Conservation (phyloP, 2,888 invertebrate species). For the Leptopilina syphax region DNA sequence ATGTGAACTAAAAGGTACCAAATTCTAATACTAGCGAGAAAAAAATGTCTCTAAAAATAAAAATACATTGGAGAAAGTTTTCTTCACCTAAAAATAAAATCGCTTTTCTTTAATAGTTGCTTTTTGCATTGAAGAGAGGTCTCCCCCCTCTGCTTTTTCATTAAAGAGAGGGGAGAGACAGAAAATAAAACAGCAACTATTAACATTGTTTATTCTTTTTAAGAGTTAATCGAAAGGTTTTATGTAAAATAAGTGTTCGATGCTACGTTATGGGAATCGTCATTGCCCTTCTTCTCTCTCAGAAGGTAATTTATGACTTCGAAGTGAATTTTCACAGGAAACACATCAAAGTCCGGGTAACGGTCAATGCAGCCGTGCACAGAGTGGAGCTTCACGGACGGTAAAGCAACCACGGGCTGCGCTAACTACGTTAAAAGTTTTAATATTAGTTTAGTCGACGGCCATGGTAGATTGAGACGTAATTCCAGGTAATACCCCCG, state of each 20-base stretch:
- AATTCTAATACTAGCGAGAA: too few relatives aligned
- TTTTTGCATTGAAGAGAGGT: too few relatives aligned
- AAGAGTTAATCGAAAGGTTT: neutral
- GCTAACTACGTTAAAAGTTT: slow-evolving; percentile 77
- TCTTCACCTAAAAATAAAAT: too few relatives aligned
- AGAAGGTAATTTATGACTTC: slow-evolving; percentile 74
- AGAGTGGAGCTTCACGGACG: slow-evolving; percentile 72
- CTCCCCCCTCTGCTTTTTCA: too few relatives aligned
- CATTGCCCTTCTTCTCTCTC: slow-evolving; percentile 59
- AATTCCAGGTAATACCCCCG: slow-evolving; percentile 76
- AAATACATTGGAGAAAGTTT: too few relatives aligned
- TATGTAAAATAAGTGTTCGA: neutral
- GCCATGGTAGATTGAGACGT: slow-evolving; percentile 77
- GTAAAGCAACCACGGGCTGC: slow-evolving; percentile 75
- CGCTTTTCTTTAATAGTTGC: too few relatives aligned
- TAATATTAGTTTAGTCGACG: slow-evolving; percentile 78
- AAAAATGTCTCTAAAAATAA: too few relatives aligned
- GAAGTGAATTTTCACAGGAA: slow-evolving; percentile 72
- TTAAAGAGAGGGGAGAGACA: too few relatives aligned
- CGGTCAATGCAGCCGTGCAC: slow-evolving; percentile 72
- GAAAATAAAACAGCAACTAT: too few relatives aligned
- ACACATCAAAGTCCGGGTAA: slow-evolving; percentile 75
- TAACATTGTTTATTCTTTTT: too few relatives aligned
- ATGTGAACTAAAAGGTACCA: too few relatives aligned
- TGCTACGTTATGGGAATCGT: slow-evolving; percentile 42